phyloP scores from a whole-genome alignment of 2,888 invertebrate species.

The Lithophane semibrunnea region DNA sequence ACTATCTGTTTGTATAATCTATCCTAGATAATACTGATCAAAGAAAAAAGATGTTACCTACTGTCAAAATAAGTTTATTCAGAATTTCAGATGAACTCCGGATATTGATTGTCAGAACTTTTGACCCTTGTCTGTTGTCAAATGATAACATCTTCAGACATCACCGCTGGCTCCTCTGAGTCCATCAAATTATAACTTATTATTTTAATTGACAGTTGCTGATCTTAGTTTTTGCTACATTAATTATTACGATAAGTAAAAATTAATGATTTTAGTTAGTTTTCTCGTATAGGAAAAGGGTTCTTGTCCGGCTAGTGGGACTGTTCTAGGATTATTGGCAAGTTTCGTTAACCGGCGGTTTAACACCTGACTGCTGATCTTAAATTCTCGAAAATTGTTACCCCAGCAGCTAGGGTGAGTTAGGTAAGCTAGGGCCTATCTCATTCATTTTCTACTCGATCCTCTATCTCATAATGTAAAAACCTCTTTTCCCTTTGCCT shows the following conservation, averaged over 20 bases:
- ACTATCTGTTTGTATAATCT: not conserved
- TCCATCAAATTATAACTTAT: slow-evolving; percentile 9
- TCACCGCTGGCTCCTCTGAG: not conserved
- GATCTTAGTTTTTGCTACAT: not conserved
- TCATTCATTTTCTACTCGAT: too few species aligned
- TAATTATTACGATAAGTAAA: not conserved
- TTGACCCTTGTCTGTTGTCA: slow-evolving; percentile 48
- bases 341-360: too few species aligned
- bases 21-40: not conserved
- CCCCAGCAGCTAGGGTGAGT: too few species aligned
- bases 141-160: slow-evolving; percentile 39
- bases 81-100: slow-evolving; percentile 17
- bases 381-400: too few species aligned
- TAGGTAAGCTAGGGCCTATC: too few species aligned
- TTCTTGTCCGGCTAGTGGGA: too few species aligned
- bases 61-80: slow-evolving; percentile 11
- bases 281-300: too few species aligned
- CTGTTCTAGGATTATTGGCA: too few species aligned
- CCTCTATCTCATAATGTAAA: too few species aligned
- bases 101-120: slow-evolving; percentile 40
- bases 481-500: too few species aligned
- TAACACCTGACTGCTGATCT: too few species aligned
- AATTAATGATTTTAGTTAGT: not conserved
- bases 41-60: not conserved
- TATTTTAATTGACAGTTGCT: slow-evolving; percentile 1